phyloP scores from a whole-genome alignment of 2,113 vertebrate genomes.

The Callipepla californica region DNA sequence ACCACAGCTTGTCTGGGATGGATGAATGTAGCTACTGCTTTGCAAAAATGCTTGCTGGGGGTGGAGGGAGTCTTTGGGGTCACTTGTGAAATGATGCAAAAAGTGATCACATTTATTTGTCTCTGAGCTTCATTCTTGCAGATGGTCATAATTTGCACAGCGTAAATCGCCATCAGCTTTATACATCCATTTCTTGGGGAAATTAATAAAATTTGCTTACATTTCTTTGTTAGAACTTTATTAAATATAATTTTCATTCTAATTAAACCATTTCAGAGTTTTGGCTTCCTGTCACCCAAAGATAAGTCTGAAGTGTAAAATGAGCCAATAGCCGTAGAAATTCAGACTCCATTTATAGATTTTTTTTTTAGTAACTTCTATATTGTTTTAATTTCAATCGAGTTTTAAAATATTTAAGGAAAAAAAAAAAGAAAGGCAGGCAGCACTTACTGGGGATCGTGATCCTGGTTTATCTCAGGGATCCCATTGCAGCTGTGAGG shows the following conservation, averaged over 20 bases:
- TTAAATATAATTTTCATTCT: constrained; percentile 57
- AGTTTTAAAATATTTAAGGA: constrained; percentile 12
- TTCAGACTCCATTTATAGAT: background rate
- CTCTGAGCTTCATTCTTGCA: background rate
- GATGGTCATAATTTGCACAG: background rate
- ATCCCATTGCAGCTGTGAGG: background rate
- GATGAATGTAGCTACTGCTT: background rate
- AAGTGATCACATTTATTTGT: rapidly evolving
- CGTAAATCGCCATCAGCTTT: background rate
- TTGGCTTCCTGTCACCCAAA: constrained; percentile 36
- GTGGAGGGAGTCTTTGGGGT: background rate
- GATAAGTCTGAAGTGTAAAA: constrained; percentile 53
- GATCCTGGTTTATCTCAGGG: background rate
- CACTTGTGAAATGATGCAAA: rapidly evolving
- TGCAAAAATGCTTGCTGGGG: background rate
- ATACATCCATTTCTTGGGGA: background rate
- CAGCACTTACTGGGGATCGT: background rate
- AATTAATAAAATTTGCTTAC: background rate
- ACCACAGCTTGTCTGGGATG: rapidly evolving
- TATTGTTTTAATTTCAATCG: constrained; percentile 46
- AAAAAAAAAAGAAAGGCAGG: background rate
- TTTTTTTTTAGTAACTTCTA: background rate
- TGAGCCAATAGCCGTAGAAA: constrained; percentile 36
- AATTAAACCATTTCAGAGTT: constrained; percentile 58
- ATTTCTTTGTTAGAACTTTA: constrained; percentile 21